These are phyloP conservation scores for Drosophila prostipennis DNA, from an alignment of 2,888 invertebrate genomes.

Conservation along the genomic window DNA sequence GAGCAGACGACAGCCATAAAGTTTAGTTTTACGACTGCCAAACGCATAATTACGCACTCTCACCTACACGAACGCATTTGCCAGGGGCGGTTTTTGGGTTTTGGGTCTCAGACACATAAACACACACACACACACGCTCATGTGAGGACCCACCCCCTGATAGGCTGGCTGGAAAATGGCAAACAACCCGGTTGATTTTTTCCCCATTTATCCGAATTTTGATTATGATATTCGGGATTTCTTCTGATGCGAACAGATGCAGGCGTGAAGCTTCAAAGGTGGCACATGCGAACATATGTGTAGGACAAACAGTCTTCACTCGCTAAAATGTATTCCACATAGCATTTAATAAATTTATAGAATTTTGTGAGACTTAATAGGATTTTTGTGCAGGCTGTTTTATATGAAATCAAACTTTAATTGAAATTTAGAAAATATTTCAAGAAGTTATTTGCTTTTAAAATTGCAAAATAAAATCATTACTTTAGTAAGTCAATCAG, in stretches of 20 bases:
- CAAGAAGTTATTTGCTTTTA: too few species aligned
- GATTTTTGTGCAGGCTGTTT: too few species aligned
- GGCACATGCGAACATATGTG: constrained; percentile 18
- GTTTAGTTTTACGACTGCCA: constrained; percentile 74
- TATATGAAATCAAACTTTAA: too few species aligned
- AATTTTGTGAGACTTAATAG: too few species aligned
- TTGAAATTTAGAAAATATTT: too few species aligned
- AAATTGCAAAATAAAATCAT: too few species aligned
- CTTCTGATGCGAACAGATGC: constrained; percentile 60
- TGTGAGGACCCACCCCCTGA: constrained; percentile 19
- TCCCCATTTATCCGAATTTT: constrained; percentile 38
- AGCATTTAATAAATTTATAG: not conserved
- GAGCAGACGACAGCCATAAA: constrained; percentile 61
- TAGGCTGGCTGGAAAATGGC: constrained; percentile 33
- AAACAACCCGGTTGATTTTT: constrained; percentile 39
- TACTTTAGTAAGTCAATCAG: too few species aligned
- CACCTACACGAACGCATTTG: constrained; percentile 50
- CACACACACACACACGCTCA: not conserved
- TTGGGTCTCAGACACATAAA: constrained; percentile 1
- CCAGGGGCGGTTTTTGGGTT: constrained; percentile 44
- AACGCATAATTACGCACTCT: constrained; percentile 70
- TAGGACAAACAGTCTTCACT: constrained; percentile 7
- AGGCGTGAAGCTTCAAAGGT: constrained; percentile 63
- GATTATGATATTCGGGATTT: constrained; percentile 32
- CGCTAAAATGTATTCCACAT: not conserved